phyloP scores from a whole-genome alignment of 2,113 vertebrate species.

The Cyprinodon variegatus region DNA sequence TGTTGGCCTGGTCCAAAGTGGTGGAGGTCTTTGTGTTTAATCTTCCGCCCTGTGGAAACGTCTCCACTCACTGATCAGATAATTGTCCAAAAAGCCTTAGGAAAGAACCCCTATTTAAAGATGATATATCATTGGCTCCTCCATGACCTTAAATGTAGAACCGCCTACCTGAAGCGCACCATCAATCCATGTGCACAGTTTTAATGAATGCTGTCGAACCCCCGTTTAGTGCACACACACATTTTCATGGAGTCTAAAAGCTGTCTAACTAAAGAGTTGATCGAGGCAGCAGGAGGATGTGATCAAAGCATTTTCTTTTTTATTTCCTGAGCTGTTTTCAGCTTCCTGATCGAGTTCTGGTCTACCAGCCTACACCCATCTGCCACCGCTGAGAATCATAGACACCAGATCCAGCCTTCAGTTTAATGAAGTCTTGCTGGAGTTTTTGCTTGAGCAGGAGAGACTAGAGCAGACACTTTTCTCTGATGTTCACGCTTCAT shows the following conservation, averaged over 20 bases:
- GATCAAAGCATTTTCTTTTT: conserved; percentile 45
- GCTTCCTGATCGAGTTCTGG: conserved; percentile 36
- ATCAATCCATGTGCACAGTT: neutral
- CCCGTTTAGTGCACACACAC: neutral
- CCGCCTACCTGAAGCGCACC: conserved; percentile 3
- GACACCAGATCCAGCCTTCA: conserved; percentile 46
- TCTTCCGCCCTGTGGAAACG: neutral
- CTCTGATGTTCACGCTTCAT: conserved; percentile 77
- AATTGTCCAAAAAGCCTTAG: conserved; percentile 32
- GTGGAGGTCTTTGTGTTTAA: neutral
- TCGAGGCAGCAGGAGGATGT: conserved; percentile 18
- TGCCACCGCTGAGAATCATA: conserved; percentile 28
- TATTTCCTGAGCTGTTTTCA: conserved; percentile 1
- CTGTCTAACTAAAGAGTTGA: conserved; percentile 21
- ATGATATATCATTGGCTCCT: conserved; percentile 1
- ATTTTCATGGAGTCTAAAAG: conserved; percentile 29
- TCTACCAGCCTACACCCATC: conserved; percentile 29
- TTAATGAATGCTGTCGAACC: neutral
- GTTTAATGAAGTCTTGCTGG: conserved; percentile 71
- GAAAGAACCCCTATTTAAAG: conserved; percentile 31
- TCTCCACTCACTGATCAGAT: conserved; percentile 27
- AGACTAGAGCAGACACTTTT: conserved; percentile 67
- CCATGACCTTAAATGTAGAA: conserved; percentile 1
- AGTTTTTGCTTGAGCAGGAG: conserved; percentile 43
- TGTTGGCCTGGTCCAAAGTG: no score